phyloP scores from a whole-genome alignment of 1,140 invertebrate genomes.

The Rhagoletis zephyria region DNA sequence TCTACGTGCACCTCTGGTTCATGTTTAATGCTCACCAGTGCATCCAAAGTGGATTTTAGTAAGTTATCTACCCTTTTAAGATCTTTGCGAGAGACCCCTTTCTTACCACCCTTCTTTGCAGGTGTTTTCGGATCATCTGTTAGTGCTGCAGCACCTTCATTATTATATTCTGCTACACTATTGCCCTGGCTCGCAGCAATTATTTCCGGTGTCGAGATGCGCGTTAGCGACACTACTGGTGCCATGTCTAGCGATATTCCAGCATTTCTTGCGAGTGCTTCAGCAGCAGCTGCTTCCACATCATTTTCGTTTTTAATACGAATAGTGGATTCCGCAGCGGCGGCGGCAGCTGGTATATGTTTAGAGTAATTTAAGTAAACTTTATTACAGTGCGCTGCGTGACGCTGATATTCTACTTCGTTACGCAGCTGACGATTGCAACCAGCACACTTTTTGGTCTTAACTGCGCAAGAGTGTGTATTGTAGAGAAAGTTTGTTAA shows the following conservation, averaged over 20 bases:
- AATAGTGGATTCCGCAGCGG: slow-evolving; percentile 61
- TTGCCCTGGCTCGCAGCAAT: slow-evolving; percentile 58
- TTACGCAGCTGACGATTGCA: slow-evolving; percentile 62
- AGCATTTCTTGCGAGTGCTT: slow-evolving; percentile 50
- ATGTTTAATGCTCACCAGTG: slow-evolving; percentile 70
- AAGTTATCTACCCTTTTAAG: slow-evolving; percentile 69
- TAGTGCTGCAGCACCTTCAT: background rate
- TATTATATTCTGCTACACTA: slow-evolving; percentile 9
- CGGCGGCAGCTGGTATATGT: slow-evolving; percentile 65
- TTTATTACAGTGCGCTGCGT: slow-evolving; percentile 65
- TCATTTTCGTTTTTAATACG: slow-evolving; percentile 66
- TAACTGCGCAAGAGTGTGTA: slow-evolving; percentile 68
- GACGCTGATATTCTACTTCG: slow-evolving; percentile 64
- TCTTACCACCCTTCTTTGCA: slow-evolving; percentile 60
- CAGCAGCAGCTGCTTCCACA: slow-evolving; percentile 60
- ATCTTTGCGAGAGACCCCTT: slow-evolving; percentile 66
- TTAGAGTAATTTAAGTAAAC: slow-evolving; percentile 67
- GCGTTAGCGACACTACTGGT: slow-evolving; percentile 64
- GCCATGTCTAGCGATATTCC: slow-evolving; percentile 45
- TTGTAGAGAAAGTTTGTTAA: slow-evolving; percentile 69
- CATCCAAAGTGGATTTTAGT: slow-evolving; percentile 68
- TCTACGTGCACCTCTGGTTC: slow-evolving; percentile 69
- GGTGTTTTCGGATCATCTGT: slow-evolving; percentile 52
- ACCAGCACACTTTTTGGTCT: slow-evolving; percentile 65
- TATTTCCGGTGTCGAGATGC: slow-evolving; percentile 61